Base-by-base conservation (phyloP, 2,113 vertebrate genomes). In the Cyprinus carpio region DNA sequence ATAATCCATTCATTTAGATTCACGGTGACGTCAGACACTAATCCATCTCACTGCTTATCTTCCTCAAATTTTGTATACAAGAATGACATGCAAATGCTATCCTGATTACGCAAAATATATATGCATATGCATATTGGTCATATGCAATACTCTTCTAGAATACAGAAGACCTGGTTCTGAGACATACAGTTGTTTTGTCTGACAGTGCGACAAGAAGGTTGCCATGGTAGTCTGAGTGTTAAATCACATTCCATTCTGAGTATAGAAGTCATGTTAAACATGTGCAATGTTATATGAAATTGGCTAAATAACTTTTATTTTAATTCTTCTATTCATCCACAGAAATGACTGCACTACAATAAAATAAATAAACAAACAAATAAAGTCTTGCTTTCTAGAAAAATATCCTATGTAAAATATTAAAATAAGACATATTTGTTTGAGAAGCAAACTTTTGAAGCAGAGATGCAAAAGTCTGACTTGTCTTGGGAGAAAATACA, bases 1-100 rank as follows among this genome's bases (percentile, higher is more conserved):
- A 72, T 43, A 72, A 90, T 90, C 67, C 86, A 87, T 82, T 88
- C 71, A 88, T 90, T 89, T 77, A 9, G 13, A 89, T 89, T 65
- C 84, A 76, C 80, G 79, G 60, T 58, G 78, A 87, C 88, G 79
- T 81, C 89, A 89, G 81, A 75, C 84, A 54, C 65, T 10, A n/a
- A 29, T 88, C 62, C 69, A 75, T 27, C 27, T 65, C 75, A 6
- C n/a, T 78, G 81, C 80, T 89, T 86, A 86, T 88, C 82, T 85
- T 54, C 64, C 62, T 85, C 64, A 75, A 64, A 85, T 86, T 85
- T 81, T 87, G 78, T 87, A 69, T 87, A 85, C 74, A 62, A 58
- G 40, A 49, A 75, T 25, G n/a, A 40, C 23, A 86, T 76, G 75
- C 29, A 87, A 85, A 87, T 88, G 56, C 43, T 49, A n/a, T 40